Conservation (phyloP, 2,888 invertebrate species). For the Chrysodeixis includens region DNA sequence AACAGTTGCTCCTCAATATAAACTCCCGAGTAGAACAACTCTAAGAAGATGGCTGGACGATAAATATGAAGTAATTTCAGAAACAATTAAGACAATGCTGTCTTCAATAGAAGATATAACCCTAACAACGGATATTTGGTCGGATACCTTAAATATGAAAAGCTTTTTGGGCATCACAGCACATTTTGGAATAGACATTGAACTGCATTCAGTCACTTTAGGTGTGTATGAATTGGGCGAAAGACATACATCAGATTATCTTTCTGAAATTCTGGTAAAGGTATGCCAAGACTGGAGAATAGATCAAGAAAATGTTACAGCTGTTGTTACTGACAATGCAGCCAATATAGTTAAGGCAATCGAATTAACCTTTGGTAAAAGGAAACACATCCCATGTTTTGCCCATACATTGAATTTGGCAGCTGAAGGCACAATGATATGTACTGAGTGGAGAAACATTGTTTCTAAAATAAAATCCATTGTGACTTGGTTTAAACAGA, state of each 20-base stretch:
- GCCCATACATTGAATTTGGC: slow-evolving; percentile 62
- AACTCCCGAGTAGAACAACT: slow-evolving; percentile 59
- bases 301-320: slow-evolving; percentile 15
- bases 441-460: slow-evolving; percentile 46
- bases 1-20: slow-evolving; percentile 62
- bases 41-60: slow-evolving; percentile 63
- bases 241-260: slow-evolving; percentile 63
- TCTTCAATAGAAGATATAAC: slow-evolving; percentile 29
- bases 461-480: slow-evolving; percentile 56
- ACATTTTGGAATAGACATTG: slow-evolving; percentile 62
- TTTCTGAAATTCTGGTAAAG: slow-evolving; percentile 18
- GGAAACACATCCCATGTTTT: slow-evolving; percentile 25
- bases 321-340: slow-evolving; percentile 44
- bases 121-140: slow-evolving; percentile 67
- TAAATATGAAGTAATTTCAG: slow-evolving; percentile 61
- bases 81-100: slow-evolving; percentile 57
- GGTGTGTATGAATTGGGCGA: slow-evolving; percentile 67
- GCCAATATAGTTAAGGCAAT: slow-evolving; percentile 8
- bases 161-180: slow-evolving; percentile 65
- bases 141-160: slow-evolving; percentile 57
- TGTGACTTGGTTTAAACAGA: slow-evolving; percentile 59
- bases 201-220: slow-evolving; percentile 60
- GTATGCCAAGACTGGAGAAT: slow-evolving; percentile 18
- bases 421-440: slow-evolving; percentile 23
- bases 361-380: not conserved